Conservation (phyloP, 2,888 invertebrate genomes). For the Melanostoma mellinum region DNA sequence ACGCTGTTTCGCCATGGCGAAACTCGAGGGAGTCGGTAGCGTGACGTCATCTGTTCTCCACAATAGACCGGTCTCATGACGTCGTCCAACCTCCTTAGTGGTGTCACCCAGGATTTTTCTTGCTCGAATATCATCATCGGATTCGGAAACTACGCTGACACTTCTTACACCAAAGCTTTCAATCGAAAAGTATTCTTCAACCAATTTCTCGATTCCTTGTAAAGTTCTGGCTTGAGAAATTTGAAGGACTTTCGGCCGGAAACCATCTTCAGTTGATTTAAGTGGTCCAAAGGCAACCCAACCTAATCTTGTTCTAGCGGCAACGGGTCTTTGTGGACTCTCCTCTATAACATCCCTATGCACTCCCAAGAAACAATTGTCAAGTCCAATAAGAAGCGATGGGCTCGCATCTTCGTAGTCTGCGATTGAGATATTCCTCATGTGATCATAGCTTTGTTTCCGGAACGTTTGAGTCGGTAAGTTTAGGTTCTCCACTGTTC, state of each 20-base stretch:
- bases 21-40: constrained; percentile 48
- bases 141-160: background rate
- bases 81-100: background rate
- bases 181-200: constrained; percentile 32
- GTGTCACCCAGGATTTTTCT: background rate
- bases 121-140: constrained; percentile 6
- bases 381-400: constrained; percentile 30
- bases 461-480: constrained; percentile 33
- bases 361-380: background rate
- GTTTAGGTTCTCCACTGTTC: constrained; percentile 27
- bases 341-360: no score
- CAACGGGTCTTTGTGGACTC: background rate
- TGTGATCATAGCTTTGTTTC: background rate
- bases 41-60: background rate
- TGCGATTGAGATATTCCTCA: background rate
- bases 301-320: constrained; percentile 32
- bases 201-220: background rate
- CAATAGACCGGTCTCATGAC: background rate
- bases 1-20: constrained; percentile 56
- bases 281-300: constrained; percentile 53
- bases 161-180: constrained; percentile 27
- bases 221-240: background rate
- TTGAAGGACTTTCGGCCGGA: no score
- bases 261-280: no score
- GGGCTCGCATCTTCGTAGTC: no score